Evolutionary conservation across 2,113 vertebrate genomes (phyloP), one percentile per base, ranked within the genome.

Genomic region (Neopipo cinnamomea): DNA sequence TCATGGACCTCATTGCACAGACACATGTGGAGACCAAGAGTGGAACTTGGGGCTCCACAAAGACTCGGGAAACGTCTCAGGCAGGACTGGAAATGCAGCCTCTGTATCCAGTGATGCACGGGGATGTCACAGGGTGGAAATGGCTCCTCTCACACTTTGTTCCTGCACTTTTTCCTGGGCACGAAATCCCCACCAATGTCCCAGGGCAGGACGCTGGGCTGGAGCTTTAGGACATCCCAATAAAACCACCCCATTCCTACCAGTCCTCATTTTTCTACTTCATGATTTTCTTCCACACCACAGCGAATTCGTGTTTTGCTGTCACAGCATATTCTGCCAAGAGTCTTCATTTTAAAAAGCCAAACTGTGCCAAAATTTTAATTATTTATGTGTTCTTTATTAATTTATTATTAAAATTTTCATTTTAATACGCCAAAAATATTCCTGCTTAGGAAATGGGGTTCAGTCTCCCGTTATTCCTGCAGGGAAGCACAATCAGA

Each of bases 301-400:
- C 21, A 11, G 20, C 2, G 0, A 37, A 17, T 28, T 28, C 18
- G 0, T 2, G 1, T 39, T 73, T 68, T 49, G 6, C 24, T n/a
- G 41, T 30, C 9, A 9, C 15, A 37, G 24, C 8, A 0, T 6
- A 11, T 15, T 50, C 35, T 68, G 53, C 8, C 14, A 3, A 46
- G 70, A 19, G 16, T 55, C 33, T 56, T 49, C 15, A 27, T 59
- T 62, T 72, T 41, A 56, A 23, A 35, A 35, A 23, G n/a, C n/a
- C n/a, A 59, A 59, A 35, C 35, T 25, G 17, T 23, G 14, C n/a
- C 8, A 35, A 58, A 35, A 37, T 15, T 52, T 52, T 25, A 8
- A 14, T 31, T 33, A 56, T 20, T 56, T 33, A 21, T 56, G 9
- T 20, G 8, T 33, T 31, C 31, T 55, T 55, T 55, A 55, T 31